Evolutionary conservation across 2,113 vertebrate genomes (phyloP).

Genomic region (Atractosteus spatula): DNA sequence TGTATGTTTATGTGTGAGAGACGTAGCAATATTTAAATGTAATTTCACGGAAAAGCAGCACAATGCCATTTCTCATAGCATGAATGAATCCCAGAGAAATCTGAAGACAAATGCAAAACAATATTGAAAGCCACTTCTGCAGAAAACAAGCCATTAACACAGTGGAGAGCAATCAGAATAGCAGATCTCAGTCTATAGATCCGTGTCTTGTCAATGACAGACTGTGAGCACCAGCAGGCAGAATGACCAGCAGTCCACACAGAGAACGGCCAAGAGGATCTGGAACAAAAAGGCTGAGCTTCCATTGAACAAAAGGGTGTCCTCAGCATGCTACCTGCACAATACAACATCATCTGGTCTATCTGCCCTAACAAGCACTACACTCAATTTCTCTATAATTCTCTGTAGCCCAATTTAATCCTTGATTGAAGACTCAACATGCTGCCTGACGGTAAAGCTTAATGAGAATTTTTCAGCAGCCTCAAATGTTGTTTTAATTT

Average conservation of each 20-base stretch:
- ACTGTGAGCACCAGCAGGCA: background rate
- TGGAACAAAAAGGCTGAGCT: background rate
- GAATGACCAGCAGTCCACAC: too few relatives aligned
- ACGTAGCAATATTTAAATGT: background rate
- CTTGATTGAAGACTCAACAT: background rate
- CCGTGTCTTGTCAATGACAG: background rate
- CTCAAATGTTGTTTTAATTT: background rate
- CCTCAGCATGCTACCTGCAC: background rate
- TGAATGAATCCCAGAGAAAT: background rate
- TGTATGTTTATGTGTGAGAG: background rate
- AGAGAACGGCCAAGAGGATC: too few relatives aligned
- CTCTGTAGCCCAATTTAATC: conserved; percentile 4
- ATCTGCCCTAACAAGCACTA: background rate
- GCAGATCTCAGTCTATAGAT: background rate
- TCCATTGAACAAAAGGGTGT: background rate
- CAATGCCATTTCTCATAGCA: background rate
- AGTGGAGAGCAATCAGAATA: background rate
- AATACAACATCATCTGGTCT: background rate
- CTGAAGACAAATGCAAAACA: background rate
- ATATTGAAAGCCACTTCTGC: background rate
- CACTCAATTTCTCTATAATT: background rate
- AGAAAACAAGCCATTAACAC: background rate
- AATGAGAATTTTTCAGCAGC: background rate
- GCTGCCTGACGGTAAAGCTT: background rate
- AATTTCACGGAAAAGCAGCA: background rate